Evolutionary conservation across 1,140 invertebrate genomes (phyloP).

Genomic region (Orussus abietinus): DNA sequence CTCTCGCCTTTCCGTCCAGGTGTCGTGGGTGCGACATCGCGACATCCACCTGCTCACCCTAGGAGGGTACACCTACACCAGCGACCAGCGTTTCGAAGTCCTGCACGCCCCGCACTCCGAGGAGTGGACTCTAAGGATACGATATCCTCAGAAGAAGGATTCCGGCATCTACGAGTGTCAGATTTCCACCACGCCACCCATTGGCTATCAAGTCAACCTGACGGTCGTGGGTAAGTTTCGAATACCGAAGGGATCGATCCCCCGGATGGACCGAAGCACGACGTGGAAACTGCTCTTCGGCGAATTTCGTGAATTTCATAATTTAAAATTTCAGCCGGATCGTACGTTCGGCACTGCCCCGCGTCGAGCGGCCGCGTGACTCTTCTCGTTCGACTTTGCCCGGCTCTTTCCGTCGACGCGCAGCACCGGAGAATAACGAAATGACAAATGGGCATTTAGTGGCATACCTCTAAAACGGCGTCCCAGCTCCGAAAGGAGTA

Average conservation of each 20-base stretch:
- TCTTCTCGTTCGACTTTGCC: no score
- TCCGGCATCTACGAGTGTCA: conserved; percentile 84
- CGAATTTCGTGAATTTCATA: not conserved
- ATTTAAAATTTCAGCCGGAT: no score
- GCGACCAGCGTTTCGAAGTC: conserved; percentile 77
- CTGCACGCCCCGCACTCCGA: conserved; percentile 72
- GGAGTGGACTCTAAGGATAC: conserved; percentile 73
- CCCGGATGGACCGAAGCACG: conserved; percentile 12
- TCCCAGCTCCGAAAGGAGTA: no score
- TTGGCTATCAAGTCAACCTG: conserved; percentile 71
- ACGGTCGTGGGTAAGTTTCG: conserved; percentile 74
- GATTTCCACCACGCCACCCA: conserved; percentile 80
- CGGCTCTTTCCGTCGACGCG: no score
- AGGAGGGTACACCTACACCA: conserved; percentile 81
- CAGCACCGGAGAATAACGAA: no score
- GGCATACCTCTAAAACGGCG: no score
- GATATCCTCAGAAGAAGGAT: conserved; percentile 73
- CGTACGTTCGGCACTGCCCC: no score
- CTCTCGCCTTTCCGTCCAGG: conserved; percentile 54
- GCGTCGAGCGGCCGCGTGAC: no score
- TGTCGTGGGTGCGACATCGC: conserved; percentile 84
- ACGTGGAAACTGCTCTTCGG: no score
- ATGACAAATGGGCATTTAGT: no score
- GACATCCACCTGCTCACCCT: conserved; percentile 84
- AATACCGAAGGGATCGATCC: not conserved